Evolutionary conservation across 2,113 vertebrate species (phyloP).

Genomic region (Pachyramphus minor): DNA sequence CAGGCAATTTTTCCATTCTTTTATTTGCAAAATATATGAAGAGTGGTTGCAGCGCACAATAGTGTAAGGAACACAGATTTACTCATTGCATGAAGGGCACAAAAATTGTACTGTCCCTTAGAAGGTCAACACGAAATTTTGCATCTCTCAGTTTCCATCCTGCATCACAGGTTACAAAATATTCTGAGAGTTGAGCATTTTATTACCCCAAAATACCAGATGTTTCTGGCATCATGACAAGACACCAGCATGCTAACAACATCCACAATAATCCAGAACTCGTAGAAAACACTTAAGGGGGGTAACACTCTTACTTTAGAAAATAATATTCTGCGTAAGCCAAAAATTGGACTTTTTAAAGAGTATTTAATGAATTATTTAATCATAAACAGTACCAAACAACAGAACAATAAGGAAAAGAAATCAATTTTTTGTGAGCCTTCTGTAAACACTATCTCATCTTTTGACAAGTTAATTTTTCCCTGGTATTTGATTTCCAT

Average conservation of each 20-base stretch:
- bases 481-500: background rate
- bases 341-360: background rate
- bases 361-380: background rate
- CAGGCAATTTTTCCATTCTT: background rate
- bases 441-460: background rate
- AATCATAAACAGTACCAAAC: background rate
- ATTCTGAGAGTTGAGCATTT: background rate
- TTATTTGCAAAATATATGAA: background rate
- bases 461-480: background rate
- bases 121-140: background rate
- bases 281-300: background rate
- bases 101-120: background rate
- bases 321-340: background rate
- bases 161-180: background rate
- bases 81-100: background rate
- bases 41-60: accelerated
- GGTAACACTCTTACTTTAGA: background rate
- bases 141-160: background rate
- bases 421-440: background rate
- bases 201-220: background rate
- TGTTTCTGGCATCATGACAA: background rate
- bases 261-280: background rate
- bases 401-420: background rate
- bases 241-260: background rate
- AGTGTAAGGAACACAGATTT: background rate